phyloP scores from a whole-genome alignment of 1,140 invertebrate species.

The Aradophagus sp. region DNA sequence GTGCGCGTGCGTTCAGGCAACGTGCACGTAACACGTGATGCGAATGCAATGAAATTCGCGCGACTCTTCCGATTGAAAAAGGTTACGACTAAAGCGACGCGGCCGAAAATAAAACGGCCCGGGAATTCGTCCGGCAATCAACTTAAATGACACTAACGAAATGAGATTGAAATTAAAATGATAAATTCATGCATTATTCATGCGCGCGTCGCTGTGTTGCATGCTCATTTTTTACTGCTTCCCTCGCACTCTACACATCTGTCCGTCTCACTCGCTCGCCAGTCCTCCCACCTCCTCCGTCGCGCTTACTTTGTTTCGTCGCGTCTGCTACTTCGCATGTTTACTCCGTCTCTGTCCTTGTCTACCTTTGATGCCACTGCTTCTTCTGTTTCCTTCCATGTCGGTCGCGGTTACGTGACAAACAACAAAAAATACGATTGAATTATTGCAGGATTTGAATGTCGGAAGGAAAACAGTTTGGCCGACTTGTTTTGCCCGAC shows the following conservation, averaged over 20 bases:
- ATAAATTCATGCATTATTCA: constrained; percentile 40
- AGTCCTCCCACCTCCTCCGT: no score
- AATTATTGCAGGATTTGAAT: no score
- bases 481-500: no score
- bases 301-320: no score
- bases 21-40: constrained; percentile 56
- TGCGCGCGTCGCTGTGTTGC: constrained; percentile 12
- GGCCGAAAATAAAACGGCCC: constrained; percentile 21
- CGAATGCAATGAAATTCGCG: constrained; percentile 56
- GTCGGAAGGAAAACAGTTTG: no score
- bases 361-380: no score
- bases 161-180: constrained; percentile 33
- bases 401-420: no score
- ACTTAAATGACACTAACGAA: constrained; percentile 35
- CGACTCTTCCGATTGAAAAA: constrained; percentile 63
- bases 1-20: constrained; percentile 39
- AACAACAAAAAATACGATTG: no score
- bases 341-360: no score
- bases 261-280: not conserved
- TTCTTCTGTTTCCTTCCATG: no score
- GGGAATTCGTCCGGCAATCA: constrained; percentile 37
- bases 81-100: constrained; percentile 61
- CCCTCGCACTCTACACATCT: not conserved
- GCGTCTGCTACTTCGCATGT: no score
- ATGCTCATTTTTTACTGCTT: constrained; percentile 13